Percentiles rank a stretch among this genome's conserved stretches.
Evolutionary conservation across 2,888 invertebrate genomes (phyloP).

Genomic region (Drosophila infuscata): DNA sequence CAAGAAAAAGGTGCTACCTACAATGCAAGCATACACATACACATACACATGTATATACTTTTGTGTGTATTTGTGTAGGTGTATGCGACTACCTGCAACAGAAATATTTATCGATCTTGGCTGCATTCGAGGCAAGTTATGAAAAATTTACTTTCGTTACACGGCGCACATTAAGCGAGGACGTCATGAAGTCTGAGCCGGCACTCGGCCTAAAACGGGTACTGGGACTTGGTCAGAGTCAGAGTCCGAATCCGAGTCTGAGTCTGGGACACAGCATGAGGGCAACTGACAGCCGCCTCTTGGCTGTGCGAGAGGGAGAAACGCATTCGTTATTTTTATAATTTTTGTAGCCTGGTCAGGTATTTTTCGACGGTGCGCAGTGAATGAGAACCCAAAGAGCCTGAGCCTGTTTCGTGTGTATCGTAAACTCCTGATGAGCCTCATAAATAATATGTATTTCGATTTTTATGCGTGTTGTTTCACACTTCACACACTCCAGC

Average conservation of each 20-base stretch:
- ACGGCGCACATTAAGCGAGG: slow-evolving; percentile 62
- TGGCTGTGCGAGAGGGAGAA: slow-evolving; percentile 22
- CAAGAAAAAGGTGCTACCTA: slow-evolving; percentile 58
- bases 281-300: slow-evolving; percentile 34
- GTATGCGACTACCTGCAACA: slow-evolving; percentile 45
- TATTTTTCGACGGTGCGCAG: slow-evolving; percentile 47
- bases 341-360: slow-evolving; percentile 73
- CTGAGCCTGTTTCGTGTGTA: slow-evolving; percentile 30
- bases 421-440: slow-evolving; percentile 83
- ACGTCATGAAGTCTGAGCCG: slow-evolving; percentile 77
- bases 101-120: slow-evolving; percentile 70
- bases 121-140: slow-evolving; percentile 57
- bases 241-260: background rate
- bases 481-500: slow-evolving; percentile 60
- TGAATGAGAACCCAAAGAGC: slow-evolving; percentile 39
- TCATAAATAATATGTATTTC: slow-evolving; percentile 82
- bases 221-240: background rate
- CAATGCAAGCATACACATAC: slow-evolving; percentile 16
- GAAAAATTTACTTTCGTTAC: slow-evolving; percentile 78
- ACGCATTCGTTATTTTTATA: slow-evolving; percentile 69
- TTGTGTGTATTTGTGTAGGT: slow-evolving; percentile 2
- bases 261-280: slow-evolving; percentile 68
- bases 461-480: slow-evolving; percentile 75
- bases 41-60: background rate
- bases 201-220: slow-evolving; percentile 17